Percentiles rank a stretch among this genome's conserved stretches.
Evolutionary conservation across 2,888 invertebrate genomes (phyloP).

Genomic region (Phorcus lineatus): DNA sequence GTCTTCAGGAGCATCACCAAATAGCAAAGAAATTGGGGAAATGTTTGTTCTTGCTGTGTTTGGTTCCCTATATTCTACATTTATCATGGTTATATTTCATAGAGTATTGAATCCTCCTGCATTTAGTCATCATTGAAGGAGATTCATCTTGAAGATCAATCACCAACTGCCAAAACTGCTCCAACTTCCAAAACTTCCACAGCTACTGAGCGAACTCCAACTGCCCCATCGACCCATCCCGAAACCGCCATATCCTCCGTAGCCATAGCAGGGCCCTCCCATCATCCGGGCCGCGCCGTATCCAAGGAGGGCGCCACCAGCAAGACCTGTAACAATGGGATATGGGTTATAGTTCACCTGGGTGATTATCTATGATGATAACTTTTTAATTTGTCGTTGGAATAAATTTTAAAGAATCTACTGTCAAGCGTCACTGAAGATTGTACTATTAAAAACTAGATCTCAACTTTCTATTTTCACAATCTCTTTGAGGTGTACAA

Average conservation of each 20-base stretch:
- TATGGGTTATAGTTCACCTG: too few species aligned
- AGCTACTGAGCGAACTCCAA: constrained; percentile 68
- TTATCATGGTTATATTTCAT: not conserved
- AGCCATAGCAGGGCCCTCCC: constrained; percentile 39
- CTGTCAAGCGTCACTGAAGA: too few species aligned
- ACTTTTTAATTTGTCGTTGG: too few species aligned
- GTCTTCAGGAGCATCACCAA: not conserved
- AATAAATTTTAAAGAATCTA: too few species aligned
- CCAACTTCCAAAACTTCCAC: constrained; percentile 66
- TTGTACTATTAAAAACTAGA: too few species aligned
- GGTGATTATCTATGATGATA: too few species aligned
- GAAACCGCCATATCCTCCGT: constrained; percentile 50
- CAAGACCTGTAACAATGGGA: constrained; percentile 51
- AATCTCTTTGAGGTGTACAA: too few species aligned
- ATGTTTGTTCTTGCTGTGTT: not conserved
- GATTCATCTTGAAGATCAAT: not conserved
- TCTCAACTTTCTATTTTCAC: too few species aligned
- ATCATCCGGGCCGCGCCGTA: constrained; percentile 66
- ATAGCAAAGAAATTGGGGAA: not conserved
- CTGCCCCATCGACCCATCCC: constrained; percentile 65
- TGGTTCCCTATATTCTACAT: not conserved
- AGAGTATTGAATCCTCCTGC: not conserved
- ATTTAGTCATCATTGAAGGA: not conserved
- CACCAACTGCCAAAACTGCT: constrained; percentile 55
- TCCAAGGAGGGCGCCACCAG: constrained; percentile 66